Conservation (phyloP, 2,888 invertebrate genomes). For the Theretra japonica region DNA sequence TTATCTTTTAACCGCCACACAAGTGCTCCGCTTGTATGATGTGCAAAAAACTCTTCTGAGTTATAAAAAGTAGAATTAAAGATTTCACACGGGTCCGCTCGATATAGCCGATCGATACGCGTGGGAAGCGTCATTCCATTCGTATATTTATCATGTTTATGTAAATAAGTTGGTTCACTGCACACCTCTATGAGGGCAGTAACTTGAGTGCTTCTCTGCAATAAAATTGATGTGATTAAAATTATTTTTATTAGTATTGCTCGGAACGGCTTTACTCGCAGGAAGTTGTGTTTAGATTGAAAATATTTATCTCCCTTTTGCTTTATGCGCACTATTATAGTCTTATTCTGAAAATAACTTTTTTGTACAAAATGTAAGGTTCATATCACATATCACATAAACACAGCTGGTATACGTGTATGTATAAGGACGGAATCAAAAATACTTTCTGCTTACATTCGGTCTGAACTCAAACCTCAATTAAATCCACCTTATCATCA, state of each 20-base stretch:
- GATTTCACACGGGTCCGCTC: constrained; percentile 38
- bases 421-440: too few species aligned
- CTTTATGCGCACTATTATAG: too few species aligned
- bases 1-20: constrained; percentile 11
- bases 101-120: constrained; percentile 37
- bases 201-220: background rate
- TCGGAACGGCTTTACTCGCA: background rate
- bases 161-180: constrained; percentile 21
- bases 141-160: constrained; percentile 38
- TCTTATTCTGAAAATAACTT: too few species aligned
- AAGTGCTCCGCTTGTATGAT: constrained; percentile 8
- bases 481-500: background rate
- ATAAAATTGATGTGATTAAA: background rate
- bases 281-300: too few species aligned
- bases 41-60: constrained; percentile 31
- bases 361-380: too few species aligned
- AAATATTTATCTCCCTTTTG: too few species aligned
- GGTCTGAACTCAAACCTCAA: too few species aligned
- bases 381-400: too few species aligned
- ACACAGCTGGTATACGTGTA: too few species aligned
- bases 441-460: too few species aligned
- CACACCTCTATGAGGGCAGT: background rate
- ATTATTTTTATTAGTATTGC: background rate
- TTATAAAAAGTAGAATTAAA: constrained; percentile 14
- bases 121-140: constrained; percentile 45